These are phyloP conservation scores for Orchesella cincta DNA, from an alignment of 1,140 invertebrate species.

Conservation along the genomic window DNA sequence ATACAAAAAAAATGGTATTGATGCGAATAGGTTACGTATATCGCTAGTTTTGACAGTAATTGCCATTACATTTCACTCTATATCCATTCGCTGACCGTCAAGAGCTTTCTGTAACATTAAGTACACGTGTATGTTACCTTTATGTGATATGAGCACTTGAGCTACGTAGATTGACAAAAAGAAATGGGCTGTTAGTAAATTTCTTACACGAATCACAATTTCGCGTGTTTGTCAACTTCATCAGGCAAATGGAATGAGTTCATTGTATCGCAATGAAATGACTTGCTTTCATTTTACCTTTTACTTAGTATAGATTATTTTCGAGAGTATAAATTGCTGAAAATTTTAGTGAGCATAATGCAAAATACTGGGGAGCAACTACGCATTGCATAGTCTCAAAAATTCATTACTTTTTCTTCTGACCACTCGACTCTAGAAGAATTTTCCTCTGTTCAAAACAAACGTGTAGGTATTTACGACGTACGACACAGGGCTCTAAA, in stretches of 20 bases:
- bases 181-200: background rate
- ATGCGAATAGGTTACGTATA: background rate
- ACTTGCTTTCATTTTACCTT: background rate
- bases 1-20: background rate
- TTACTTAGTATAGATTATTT: background rate
- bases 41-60: background rate
- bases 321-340: background rate
- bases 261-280: background rate
- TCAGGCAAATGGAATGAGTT: background rate
- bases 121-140: background rate
- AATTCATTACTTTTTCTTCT: background rate
- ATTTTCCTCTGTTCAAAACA: too few species aligned
- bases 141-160: background rate
- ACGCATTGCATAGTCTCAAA: background rate
- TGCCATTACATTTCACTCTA: background rate
- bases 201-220: background rate
- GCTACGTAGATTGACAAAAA: background rate
- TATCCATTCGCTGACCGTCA: background rate
- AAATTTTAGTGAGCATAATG: background rate
- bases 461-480: too few species aligned
- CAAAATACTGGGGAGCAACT: background rate
- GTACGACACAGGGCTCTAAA: too few species aligned
- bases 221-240: constrained; percentile 9
- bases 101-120: background rate
- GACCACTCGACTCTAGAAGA: too few species aligned